Conservation (phyloP, 2,113 vertebrate genomes). For the Sebastes fasciatus region DNA sequence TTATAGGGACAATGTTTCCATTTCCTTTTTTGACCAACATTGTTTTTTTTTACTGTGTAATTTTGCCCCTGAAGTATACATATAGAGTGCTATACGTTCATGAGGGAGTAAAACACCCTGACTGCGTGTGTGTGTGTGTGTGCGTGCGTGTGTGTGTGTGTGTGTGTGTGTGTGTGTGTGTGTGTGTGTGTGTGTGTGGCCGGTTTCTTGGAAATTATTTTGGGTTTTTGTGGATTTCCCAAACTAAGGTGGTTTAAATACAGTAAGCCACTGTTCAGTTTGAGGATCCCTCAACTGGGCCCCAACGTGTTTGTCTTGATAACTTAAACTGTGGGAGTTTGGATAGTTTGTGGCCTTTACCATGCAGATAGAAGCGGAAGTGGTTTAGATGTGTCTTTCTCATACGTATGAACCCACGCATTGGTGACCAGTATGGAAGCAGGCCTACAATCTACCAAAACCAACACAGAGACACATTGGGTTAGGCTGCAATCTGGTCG, state of each 20-base stretch:
- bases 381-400: conserved; percentile 63
- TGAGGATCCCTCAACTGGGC: conserved; percentile 35
- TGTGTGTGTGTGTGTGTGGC: conserved; percentile 49
- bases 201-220: conserved; percentile 61
- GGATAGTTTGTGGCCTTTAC: conserved; percentile 56
- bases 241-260: conserved; percentile 63
- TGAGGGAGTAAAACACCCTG: conserved; percentile 33
- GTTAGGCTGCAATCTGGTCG: conserved; percentile 51
- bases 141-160: conserved; percentile 37
- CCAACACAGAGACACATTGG: conserved; percentile 58
- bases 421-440: conserved; percentile 63
- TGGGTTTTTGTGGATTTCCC: conserved; percentile 62
- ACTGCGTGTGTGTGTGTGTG: conserved; percentile 39
- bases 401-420: conserved; percentile 50
- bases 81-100: conserved; percentile 36
- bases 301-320: conserved; percentile 64
- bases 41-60: conserved; percentile 74
- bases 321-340: conserved; percentile 73
- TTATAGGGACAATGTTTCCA: conserved; percentile 73
- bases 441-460: conserved; percentile 75
- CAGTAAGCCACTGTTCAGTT: conserved; percentile 52
- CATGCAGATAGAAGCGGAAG: conserved; percentile 56
- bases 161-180: conserved; percentile 46
- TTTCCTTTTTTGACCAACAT: conserved; percentile 67
- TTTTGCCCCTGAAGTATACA: conserved; percentile 67